These are phyloP conservation scores for Scrobipalpa costella DNA, from an alignment of 2,888 invertebrate species.

Conservation along the genomic window DNA sequence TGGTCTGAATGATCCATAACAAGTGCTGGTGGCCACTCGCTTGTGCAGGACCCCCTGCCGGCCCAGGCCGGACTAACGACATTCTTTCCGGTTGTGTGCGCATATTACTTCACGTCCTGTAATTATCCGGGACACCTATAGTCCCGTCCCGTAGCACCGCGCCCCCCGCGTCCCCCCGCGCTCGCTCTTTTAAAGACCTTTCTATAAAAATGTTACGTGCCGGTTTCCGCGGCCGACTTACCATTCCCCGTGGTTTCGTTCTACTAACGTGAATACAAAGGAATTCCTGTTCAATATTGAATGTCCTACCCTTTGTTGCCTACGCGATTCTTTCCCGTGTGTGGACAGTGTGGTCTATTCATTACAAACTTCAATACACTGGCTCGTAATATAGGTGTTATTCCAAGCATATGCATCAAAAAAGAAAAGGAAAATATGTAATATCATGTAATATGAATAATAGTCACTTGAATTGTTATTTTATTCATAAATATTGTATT, in stretches of 20 bases:
- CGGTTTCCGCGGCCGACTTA: not conserved
- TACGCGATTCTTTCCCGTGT: not conserved
- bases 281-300: constrained; percentile 10
- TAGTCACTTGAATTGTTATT: too few relatives aligned
- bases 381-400: too few relatives aligned
- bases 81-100: constrained; percentile 6
- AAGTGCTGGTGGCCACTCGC: too few relatives aligned
- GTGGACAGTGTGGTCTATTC: not conserved
- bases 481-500: too few relatives aligned
- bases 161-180: not conserved
- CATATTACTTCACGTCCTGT: constrained; percentile 1
- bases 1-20: too few relatives aligned
- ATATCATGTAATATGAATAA: too few relatives aligned
- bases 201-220: constrained; percentile 20
- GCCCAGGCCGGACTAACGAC: constrained; percentile 1
- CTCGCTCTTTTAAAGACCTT: constrained; percentile 12
- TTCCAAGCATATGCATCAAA: too few relatives aligned
- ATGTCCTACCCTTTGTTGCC: not conserved
- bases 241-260: not conserved
- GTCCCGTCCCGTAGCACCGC: not conserved
- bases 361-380: not conserved
- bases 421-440: too few relatives aligned
- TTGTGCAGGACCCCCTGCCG: too few relatives aligned
- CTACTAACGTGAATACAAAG: not conserved
- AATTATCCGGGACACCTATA: not conserved